Evolutionary conservation across 2,888 invertebrate species (phyloP).

Genomic region (Drosophila meridiana): DNA sequence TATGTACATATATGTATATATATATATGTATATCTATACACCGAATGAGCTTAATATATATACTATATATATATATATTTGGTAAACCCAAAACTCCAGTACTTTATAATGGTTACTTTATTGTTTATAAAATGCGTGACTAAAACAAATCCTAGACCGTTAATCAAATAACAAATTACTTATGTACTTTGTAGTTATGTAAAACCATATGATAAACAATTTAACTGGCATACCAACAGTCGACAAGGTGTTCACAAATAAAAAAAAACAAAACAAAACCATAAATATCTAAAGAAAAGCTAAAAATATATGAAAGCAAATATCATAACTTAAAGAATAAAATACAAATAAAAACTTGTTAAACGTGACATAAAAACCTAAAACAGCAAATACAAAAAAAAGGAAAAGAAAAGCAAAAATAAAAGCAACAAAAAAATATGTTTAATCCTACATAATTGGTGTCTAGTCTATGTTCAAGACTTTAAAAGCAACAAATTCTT

Average conservation of each 20-base stretch:
- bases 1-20: conserved; percentile 21
- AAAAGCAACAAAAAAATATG: conserved; percentile 38
- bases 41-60: conserved; percentile 71
- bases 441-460: conserved; percentile 78
- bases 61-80: conserved; percentile 49
- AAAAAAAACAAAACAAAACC: neutral
- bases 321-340: conserved; percentile 32
- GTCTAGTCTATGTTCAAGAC: conserved; percentile 83
- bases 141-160: conserved; percentile 65
- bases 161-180: conserved; percentile 51
- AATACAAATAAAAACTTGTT: conserved; percentile 35
- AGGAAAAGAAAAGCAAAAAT: conserved; percentile 31
- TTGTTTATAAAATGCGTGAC: conserved; percentile 69
- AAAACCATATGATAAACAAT: conserved; percentile 56
- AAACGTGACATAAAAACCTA: conserved; percentile 36
- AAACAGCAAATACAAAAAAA: conserved; percentile 32
- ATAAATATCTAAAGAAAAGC: conserved; percentile 27
- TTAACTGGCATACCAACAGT: conserved; percentile 78
- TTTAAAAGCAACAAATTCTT: conserved; percentile 79
- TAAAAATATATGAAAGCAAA: conserved; percentile 31
- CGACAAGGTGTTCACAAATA: conserved; percentile 70
- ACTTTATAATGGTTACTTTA: conserved; percentile 68
- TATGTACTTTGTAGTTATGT: conserved; percentile 47
- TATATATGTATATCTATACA: conserved; percentile 41
- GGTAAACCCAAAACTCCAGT: conserved; percentile 64